Evolutionary conservation across 2,113 vertebrate genomes (phyloP).

Genomic region (Hiodon alosoides): DNA sequence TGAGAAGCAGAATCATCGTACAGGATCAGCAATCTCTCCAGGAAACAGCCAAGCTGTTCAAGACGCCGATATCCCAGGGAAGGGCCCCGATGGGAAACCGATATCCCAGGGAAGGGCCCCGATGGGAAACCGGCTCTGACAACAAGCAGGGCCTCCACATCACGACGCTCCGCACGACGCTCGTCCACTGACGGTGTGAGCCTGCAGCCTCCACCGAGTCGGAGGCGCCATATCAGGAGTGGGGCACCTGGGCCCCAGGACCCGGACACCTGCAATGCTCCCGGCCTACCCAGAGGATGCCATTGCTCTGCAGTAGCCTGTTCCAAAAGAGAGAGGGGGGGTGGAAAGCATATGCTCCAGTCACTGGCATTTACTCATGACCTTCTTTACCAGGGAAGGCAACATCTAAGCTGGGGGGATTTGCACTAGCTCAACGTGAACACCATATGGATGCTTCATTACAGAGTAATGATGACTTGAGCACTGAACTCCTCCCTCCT

Average conservation of each 20-base stretch:
- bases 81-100: not conserved
- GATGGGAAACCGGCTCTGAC: no score
- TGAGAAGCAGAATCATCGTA: slow-evolving; percentile 14
- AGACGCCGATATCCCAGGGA: not conserved
- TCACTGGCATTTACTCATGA: slow-evolving; percentile 69
- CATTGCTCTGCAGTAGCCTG: not conserved
- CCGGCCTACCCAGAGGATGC: not conserved
- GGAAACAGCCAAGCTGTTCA: not conserved
- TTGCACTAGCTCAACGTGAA: slow-evolving; percentile 79
- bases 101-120: not conserved
- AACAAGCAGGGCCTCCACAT: no score
- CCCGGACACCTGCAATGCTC: no score
- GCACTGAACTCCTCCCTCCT: slow-evolving; percentile 18
- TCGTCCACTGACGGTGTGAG: no score
- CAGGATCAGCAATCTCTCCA: not conserved
- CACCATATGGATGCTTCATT: slow-evolving; percentile 87
- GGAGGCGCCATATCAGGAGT: not conserved
- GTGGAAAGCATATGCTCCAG: slow-evolving; percentile 65
- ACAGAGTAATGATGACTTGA: slow-evolving; percentile 71
- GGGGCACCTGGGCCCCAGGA: not conserved
- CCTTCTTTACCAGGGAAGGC: slow-evolving; percentile 72
- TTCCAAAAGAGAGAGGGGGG: slow-evolving; percentile 12
- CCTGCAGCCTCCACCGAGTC: no score
- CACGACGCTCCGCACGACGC: no score
- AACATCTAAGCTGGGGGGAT: slow-evolving; percentile 76